These are phyloP conservation scores for Therioaphis trifolii DNA, from an alignment of 2,888 invertebrate species.

Conservation along the genomic window DNA sequence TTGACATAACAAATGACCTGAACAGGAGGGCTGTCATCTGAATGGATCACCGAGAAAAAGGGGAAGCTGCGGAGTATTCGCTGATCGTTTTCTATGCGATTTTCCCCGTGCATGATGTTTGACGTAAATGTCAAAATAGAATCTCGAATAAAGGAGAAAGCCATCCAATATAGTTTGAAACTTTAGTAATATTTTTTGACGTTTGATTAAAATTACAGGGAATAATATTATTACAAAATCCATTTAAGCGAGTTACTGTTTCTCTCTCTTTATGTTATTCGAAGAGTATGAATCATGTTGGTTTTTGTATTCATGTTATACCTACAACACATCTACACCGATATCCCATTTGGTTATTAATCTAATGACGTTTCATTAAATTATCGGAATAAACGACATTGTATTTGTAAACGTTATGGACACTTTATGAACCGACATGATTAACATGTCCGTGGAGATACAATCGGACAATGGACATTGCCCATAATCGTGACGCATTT, in stretches of 20 bases:
- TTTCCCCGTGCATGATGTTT: slow-evolving; percentile 20
- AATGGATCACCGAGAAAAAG: neutral
- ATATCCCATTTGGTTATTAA: too few species aligned
- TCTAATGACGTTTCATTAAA: too few species aligned
- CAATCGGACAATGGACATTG: too few species aligned
- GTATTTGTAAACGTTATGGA: too few species aligned
- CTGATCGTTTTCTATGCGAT: slow-evolving; percentile 23
- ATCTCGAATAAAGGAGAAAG: slow-evolving; percentile 14
- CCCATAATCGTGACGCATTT: too few species aligned
- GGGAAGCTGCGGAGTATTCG: neutral
- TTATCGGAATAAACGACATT: too few species aligned
- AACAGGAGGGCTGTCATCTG: neutral
- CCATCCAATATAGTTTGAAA: neutral
- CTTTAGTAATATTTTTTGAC: slow-evolving; percentile 12
- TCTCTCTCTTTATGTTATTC: neutral
- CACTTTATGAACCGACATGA: too few species aligned
- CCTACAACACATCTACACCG: too few species aligned
- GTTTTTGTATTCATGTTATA: neutral
- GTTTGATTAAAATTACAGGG: slow-evolving; percentile 20
- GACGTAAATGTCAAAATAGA: slow-evolving; percentile 38
- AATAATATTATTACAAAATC: slow-evolving; percentile 9
- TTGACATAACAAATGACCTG: slow-evolving; percentile 7
- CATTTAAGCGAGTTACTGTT: neutral
- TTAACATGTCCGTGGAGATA: too few species aligned
- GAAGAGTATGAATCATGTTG: neutral